Base-by-base conservation (phyloP, 1,140 invertebrate genomes). In the Zeugodacus cucurbitae region DNA sequence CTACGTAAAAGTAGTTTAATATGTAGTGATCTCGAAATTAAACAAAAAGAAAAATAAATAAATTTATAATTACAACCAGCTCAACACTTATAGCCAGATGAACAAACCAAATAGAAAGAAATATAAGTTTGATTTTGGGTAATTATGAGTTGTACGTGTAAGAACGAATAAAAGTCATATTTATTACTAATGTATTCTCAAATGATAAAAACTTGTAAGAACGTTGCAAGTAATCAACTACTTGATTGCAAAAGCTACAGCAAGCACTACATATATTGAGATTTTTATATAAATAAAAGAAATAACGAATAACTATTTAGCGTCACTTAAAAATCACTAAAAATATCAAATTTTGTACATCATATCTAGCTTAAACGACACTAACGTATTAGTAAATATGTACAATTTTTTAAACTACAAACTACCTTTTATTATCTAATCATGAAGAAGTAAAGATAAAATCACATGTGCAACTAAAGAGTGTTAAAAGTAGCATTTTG, bases 1-100 rank as follows among this genome's bases (percentile, higher is more conserved):
- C 95, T 34, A 94, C 94, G 91, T 95, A 94, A 93, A 93, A 48
- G 41, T 48, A 26, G 29, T 26, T n/a, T 22, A 26, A 26, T 26
- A 6, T 82, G 22, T 14, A 82, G 41, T 82, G 74, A 82, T 82
- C 37, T 82, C 74, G 74, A 82, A 44, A 44, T 26, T 34, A 82
- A 82, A 82, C n/a, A 70, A 34, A 70, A 70, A 62, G 22, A 62
- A 62, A 17, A 48, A 48, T 7, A 26, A 82, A 70, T 32, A 54
- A 48, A 48, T 82, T 54, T 26, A 82, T 22, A 82, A 48, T 34
- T 48, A 26, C 41, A 48, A 82, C 3, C 74, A 82, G 26, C 41
- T 48, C 41, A 48, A 0, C 37, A 14, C 41, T 48, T 48, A 44
- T 41, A 78, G 70, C 70, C 74, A 82, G 34, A 54, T 44, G 74